Evolutionary conservation across 1,140 invertebrate genomes (phyloP).

Genomic region (Hesperophylax magnus): DNA sequence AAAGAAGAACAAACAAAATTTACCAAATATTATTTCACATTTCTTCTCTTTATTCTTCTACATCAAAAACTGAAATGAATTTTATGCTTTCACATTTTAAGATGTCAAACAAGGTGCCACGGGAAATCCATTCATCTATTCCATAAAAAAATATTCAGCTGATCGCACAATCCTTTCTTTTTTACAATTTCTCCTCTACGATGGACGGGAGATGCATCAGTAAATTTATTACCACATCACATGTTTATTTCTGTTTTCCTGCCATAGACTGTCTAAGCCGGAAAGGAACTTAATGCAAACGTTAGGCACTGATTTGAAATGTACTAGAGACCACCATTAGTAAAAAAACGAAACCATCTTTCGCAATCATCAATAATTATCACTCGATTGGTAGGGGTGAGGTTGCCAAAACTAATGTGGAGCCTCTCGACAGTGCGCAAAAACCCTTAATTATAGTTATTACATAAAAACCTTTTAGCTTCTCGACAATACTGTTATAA

Average conservation of each 20-base stretch:
- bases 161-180: background rate
- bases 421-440: too few species aligned
- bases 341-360: too few species aligned
- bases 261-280: constrained; percentile 38
- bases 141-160: background rate
- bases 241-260: constrained; percentile 35
- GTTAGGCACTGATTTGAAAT: too few species aligned
- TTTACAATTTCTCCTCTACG: background rate
- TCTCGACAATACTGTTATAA: too few species aligned
- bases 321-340: too few species aligned
- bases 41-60: background rate
- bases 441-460: too few species aligned
- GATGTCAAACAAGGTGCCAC: background rate
- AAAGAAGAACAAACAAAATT: too few species aligned
- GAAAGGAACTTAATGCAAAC: constrained; percentile 13
- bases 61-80: background rate
- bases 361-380: too few species aligned
- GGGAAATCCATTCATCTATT: background rate
- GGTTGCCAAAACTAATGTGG: too few species aligned
- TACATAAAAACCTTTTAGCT: too few species aligned
- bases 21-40: background rate
- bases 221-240: constrained; percentile 38
- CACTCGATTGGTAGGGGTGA: too few species aligned
- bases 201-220: constrained; percentile 1
- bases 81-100: background rate